These are phyloP conservation scores for Hirundichthys speculiger DNA, from an alignment of 2,113 vertebrate species.

Conservation along the genomic window DNA sequence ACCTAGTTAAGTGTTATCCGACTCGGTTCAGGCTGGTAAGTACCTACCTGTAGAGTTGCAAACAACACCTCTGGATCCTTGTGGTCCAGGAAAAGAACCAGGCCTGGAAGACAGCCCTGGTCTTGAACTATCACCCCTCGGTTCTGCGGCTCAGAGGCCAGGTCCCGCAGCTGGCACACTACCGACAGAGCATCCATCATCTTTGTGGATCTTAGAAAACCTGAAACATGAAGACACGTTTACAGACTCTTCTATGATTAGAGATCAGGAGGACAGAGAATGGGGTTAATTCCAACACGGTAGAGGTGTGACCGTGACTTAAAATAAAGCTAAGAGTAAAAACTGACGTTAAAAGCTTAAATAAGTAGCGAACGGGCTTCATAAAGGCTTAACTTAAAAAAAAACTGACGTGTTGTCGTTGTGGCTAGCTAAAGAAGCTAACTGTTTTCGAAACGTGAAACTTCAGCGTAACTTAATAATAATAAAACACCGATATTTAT, in stretches of 20 bases:
- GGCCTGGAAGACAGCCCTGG: slow-evolving; percentile 78
- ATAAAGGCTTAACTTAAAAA: no score
- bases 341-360: not conserved
- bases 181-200: slow-evolving; percentile 81
- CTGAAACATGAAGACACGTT: not conserved
- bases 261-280: no score
- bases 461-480: rapidly evolving
- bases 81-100: slow-evolving; percentile 83
- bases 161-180: slow-evolving; percentile 78
- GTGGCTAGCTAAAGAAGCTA: not conserved
- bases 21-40: no score
- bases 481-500: rapidly evolving
- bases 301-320: no score
- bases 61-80: slow-evolving; percentile 70
- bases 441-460: slow-evolving; percentile 2
- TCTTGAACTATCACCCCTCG: slow-evolving; percentile 80
- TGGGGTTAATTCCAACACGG: no score
- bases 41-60: slow-evolving; percentile 76
- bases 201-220: not conserved
- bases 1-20: no score
- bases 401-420: not conserved
- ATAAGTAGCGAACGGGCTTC: not conserved
- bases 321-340: not conserved
- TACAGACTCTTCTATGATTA: not conserved
- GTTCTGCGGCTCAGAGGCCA: slow-evolving; percentile 83